Base-by-base conservation (phyloP, 1,140 invertebrate species). In the Heliconius eleuchia region DNA sequence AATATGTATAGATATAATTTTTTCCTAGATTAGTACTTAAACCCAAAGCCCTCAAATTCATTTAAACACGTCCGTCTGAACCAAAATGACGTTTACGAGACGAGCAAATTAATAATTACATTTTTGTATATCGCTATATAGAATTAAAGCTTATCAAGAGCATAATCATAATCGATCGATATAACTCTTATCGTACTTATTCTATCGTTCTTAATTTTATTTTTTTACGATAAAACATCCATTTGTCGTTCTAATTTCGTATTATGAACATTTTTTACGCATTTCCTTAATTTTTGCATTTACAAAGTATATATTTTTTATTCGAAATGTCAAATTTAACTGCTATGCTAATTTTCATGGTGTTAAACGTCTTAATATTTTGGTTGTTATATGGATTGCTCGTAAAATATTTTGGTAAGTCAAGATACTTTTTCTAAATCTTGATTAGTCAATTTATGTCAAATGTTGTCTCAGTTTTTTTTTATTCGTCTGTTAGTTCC, bases 301-400 rank as follows among this genome's bases (percentile, higher is more conserved):
- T 27, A 30, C 16, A 78, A 73, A 52, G 73, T 66, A 13, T 13
- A 30, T 4, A 13, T 66, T 27, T 66, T 52, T 18, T 52, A 13
- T 27, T 46, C 46, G 74, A 80, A 83, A 91, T 91, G 87, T 71
- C 81, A 0, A 87, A 89, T 75, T 78, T 91, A 23, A 79, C 80
- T 2, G 82, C 82, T n/a, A 73, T 89, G 70, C 74, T 92, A 16
- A 81, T 89, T 42, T 88, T 91, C 83, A 88, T 92, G 87, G 30
- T 80, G 13, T 23, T 91, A 9, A 91, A 92, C 77, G 83, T 92
- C 55, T 27, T 89, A 5, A 71, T 92, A 23, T 89, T 92, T 76
- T 92, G 89, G 91, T 39, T 87, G 1, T 82, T 92, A 11, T 92
- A 92, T 78, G 87, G 83, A 9, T 70, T 91, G 3, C 75, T 91